Conservation (phyloP, 2,888 invertebrate genomes). For the Sinopyrophorus schimmeli region DNA sequence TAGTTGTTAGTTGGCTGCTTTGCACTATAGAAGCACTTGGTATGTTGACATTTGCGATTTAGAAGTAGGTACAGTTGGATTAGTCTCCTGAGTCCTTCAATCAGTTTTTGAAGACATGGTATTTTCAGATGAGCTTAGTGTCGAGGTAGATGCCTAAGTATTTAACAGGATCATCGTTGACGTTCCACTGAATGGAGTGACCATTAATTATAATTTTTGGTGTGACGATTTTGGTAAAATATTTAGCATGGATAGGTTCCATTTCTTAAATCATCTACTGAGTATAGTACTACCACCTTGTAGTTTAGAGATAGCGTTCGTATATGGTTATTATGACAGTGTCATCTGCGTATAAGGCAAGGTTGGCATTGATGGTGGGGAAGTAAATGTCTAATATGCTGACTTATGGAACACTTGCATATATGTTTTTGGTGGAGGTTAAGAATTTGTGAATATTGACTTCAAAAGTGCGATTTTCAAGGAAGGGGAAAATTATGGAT, state of each 20-base stretch:
- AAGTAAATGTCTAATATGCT: neutral
- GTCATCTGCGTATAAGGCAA: neutral
- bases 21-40: too few species aligned
- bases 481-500: neutral
- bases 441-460: neutral
- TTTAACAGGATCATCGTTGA: too few species aligned
- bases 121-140: slow-evolving; percentile 1
- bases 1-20: too few species aligned
- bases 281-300: neutral
- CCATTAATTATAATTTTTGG: slow-evolving; percentile 1
- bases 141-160: slow-evolving; percentile 2
- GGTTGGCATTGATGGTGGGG: neutral
- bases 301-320: neutral
- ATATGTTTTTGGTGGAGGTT: neutral
- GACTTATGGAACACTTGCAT: neutral
- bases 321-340: slow-evolving; percentile 1
- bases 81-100: neutral
- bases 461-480: neutral
- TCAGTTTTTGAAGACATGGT: slow-evolving; percentile 2
- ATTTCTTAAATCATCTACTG: neutral
- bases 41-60: too few species aligned
- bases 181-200: neutral
- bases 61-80: too few species aligned
- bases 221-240: neutral
- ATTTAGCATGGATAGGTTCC: too few species aligned